phyloP scores from a whole-genome alignment of 2,888 invertebrate genomes.

The Agonopterix subpropinquella region DNA sequence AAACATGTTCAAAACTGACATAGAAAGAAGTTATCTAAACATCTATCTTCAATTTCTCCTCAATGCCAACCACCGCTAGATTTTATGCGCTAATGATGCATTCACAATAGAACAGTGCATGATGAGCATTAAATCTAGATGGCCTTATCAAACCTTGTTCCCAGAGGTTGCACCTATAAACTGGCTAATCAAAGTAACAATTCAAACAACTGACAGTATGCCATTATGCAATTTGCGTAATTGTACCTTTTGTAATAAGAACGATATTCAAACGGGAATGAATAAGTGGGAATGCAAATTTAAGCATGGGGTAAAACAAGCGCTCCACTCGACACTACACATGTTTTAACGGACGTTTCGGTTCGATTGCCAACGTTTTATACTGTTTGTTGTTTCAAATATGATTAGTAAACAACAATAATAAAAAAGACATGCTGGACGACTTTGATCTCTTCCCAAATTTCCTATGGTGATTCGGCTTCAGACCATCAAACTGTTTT shows the following conservation, averaged over 20 bases:
- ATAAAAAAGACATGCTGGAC: no score
- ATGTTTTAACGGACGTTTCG: conserved; percentile 21
- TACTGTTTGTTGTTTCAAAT: neutral
- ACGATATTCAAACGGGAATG: conserved; percentile 30
- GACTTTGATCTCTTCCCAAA: no score
- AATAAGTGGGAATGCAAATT: conserved; percentile 48
- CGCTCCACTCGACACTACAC: conserved; percentile 12
- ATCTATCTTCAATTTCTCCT: no score
- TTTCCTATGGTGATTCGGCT: no score
- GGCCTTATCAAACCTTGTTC: conserved; percentile 3
- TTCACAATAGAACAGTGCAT: no score
- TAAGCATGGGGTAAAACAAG: conserved; percentile 31
- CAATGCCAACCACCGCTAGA: no score
- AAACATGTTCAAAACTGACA: no score
- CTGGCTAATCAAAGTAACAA: conserved; percentile 20
- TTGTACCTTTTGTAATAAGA: conserved; percentile 42
- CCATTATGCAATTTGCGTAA: conserved; percentile 57
- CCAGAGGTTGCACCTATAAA: conserved; percentile 10
- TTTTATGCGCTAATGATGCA: no score
- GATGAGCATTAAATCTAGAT: no score
- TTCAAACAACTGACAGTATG: conserved; percentile 32
- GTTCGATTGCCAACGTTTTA: conserved; percentile 6
- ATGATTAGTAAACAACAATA: no score
- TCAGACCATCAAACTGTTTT: no score
- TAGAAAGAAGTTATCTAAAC: no score